Percentiles rank a stretch among this genome's conserved stretches.
Evolutionary conservation across 1,140 invertebrate species (phyloP).

Genomic region (Euwallacea similis): DNA sequence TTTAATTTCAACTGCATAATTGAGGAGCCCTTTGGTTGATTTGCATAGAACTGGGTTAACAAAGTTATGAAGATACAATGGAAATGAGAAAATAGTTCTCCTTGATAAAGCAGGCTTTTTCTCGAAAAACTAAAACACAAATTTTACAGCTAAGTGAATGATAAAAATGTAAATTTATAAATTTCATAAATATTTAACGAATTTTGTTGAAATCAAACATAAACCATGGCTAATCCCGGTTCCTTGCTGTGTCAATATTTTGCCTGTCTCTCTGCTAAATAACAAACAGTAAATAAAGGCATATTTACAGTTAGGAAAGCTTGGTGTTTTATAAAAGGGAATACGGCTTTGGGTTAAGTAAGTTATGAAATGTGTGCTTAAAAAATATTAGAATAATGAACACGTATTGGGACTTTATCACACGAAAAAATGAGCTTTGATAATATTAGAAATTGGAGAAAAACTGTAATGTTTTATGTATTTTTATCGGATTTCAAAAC

Average conservation of each 20-base stretch:
- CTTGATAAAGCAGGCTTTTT: too few relatives aligned
- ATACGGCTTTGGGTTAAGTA: too few relatives aligned
- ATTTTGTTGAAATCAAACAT: conserved; percentile 1
- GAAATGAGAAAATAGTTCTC: too few relatives aligned
- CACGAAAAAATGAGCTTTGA: too few relatives aligned
- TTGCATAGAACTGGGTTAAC: background rate
- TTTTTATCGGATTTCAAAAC: too few relatives aligned
- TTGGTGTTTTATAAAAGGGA: too few relatives aligned
- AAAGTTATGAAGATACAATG: background rate
- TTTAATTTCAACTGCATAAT: conserved; percentile 16
- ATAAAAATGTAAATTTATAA: background rate
- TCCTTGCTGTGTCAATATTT: conserved; percentile 1
- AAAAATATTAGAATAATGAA: too few relatives aligned
- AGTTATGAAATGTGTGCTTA: too few relatives aligned
- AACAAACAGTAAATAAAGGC: background rate
- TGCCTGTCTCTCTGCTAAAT: background rate
- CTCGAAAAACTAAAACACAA: too few relatives aligned
- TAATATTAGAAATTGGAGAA: too few relatives aligned
- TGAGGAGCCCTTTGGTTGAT: conserved; percentile 2
- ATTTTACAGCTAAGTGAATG: background rate
- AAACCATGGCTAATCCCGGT: background rate
- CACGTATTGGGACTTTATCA: too few relatives aligned
- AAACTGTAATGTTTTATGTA: too few relatives aligned
- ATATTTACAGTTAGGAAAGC: background rate
- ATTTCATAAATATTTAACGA: background rate